Evolutionary conservation across 2,888 invertebrate species (phyloP).

Genomic region (Auanema sp.): DNA sequence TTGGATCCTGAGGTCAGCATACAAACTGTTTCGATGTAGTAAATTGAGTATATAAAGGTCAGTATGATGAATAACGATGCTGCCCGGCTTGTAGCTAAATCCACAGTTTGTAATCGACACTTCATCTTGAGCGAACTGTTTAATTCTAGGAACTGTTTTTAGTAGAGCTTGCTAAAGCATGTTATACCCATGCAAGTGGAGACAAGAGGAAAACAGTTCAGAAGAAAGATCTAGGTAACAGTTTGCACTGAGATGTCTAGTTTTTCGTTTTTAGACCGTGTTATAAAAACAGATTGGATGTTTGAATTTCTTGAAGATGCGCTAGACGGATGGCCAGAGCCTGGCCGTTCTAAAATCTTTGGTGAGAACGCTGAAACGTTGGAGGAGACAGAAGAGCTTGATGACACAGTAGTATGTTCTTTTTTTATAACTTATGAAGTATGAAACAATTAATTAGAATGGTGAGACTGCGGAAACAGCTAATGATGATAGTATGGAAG

Average conservation of each 20-base stretch:
- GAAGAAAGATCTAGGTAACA: constrained; percentile 51
- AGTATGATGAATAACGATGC: neutral
- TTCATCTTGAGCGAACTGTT: too few species aligned
- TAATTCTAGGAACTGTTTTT: constrained; percentile 48
- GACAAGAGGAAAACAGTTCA: constrained; percentile 51
- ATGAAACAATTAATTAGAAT: too few species aligned
- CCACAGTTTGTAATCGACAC: neutral
- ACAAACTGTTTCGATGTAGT: neutral
- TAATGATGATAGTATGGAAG: too few species aligned
- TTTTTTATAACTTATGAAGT: too few species aligned
- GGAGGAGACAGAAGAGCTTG: too few species aligned
- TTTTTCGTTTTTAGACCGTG: constrained; percentile 38
- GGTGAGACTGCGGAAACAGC: too few species aligned
- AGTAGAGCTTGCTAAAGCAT: constrained; percentile 40
- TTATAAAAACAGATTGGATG: constrained; percentile 38
- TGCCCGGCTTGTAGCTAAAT: constrained; percentile 4
- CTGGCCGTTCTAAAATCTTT: too few species aligned
- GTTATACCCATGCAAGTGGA: constrained; percentile 41
- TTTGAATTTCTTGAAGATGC: constrained; percentile 57
- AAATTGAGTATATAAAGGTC: too few species aligned
- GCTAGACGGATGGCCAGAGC: constrained; percentile 54
- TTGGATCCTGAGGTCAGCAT: constrained; percentile 40
- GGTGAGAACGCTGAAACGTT: too few species aligned
- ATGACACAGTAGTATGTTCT: too few species aligned
- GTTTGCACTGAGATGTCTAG: too few species aligned